Conservation (phyloP, 2,888 invertebrate species). For the Sericinus montela region DNA sequence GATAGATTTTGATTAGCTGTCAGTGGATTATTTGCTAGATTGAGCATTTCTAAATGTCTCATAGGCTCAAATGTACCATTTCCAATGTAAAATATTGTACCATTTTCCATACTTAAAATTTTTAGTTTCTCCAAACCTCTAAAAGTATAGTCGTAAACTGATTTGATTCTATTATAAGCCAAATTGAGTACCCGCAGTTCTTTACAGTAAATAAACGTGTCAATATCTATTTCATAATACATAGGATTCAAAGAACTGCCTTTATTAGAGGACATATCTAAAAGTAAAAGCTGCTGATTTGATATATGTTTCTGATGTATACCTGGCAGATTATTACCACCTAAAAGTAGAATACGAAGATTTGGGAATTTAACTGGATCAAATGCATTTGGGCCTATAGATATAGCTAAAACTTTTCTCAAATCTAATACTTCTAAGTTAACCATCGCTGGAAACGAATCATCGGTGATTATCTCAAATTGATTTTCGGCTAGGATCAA, state of each 20-base stretch:
- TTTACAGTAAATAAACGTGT: conserved; percentile 69
- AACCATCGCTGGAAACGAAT: conserved; percentile 76
- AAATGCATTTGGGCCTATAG: conserved; percentile 70
- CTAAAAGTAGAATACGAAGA: conserved; percentile 68
- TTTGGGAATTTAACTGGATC: conserved; percentile 65
- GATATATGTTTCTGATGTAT: conserved; percentile 72
- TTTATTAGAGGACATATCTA: conserved; percentile 76
- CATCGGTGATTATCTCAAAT: conserved; percentile 71
- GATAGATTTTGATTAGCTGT: conserved; percentile 59
- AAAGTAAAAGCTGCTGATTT: conserved; percentile 60
- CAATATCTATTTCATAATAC: conserved; percentile 70
- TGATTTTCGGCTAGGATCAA: conserved; percentile 75
- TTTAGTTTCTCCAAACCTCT: conserved; percentile 66
- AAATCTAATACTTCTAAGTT: conserved; percentile 78
- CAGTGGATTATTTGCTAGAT: conserved; percentile 76
- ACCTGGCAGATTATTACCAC: conserved; percentile 73
- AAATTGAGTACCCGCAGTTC: conserved; percentile 71
- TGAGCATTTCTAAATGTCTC: conserved; percentile 63
- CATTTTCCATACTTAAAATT: conserved; percentile 73
- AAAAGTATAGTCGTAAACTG: conserved; percentile 71
- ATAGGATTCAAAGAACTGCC: conserved; percentile 56
- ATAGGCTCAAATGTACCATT: conserved; percentile 63
- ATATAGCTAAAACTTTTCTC: conserved; percentile 66
- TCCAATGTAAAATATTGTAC: conserved; percentile 70
- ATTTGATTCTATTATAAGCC: conserved; percentile 73